Base-by-base conservation (phyloP, 2,888 invertebrate genomes). In the Saturnia pavonia region DNA sequence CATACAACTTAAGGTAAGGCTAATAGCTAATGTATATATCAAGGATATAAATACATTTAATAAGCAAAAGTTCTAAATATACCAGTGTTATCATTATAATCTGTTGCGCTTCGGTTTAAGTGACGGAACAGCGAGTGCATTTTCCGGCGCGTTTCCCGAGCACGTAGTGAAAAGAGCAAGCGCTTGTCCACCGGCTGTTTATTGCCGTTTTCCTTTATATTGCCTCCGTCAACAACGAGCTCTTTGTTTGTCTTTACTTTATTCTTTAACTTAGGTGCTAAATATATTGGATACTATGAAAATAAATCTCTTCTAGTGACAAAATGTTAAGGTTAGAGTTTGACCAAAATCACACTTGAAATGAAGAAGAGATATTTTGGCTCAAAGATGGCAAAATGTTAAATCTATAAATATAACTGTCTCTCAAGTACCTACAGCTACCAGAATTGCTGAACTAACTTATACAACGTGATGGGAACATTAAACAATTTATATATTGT, bases 81-180 rank as follows among this genome's bases (percentile, higher is more conserved):
- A 4, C 6, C 34, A 34, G 34, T 34, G 34, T 34, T 34, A 34
- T 34, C 2, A 34, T 34, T 34, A 34, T 9, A 22, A 25, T 57
- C 22, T 11, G 19, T 40, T 65, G 7, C 65, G 9, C 16, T 34
- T 11, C 40, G 65, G 65, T 65, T 40, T 65, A 40, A 40, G 65
- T n/a, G 34, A 12, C 7, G 40, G 40, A 4, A 19, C 19, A n/a
- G 65, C 65, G 65, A 65, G 65, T 65, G 65, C 65, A 65, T 65
- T 65, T 65, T 40, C 65, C 65, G 16, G 1, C 65, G 65, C 65
- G 57, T 25, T 57, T 25, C 12, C 14, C 25, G 25, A 25, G 11
- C 65, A 65, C 65, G 65, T 65, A 65, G 34, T 65, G 34, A 19
- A 65, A n/a, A 34, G 65, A 65, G 40, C 65, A 65, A 65, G 40